A percentile compares a stretch with the other conserved stretches of the same genome.
These are phyloP conservation scores for Discoglossus pictus DNA, from an alignment of 2,797 vertebrate species.

Conservation along the genomic window DNA sequence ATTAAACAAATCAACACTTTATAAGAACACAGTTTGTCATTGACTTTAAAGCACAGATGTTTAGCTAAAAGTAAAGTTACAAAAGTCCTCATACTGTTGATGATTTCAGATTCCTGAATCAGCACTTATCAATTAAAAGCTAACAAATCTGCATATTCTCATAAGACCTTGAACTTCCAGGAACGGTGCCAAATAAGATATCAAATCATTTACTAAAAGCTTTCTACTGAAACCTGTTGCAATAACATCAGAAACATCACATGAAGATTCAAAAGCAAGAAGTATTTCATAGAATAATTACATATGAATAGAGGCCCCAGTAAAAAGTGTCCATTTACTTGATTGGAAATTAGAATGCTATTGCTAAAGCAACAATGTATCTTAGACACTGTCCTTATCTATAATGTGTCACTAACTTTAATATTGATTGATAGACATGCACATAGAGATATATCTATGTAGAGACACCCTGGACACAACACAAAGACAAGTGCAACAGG, in stretches of 20 bases:
- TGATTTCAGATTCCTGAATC: not conserved
- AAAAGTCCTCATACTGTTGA: not conserved
- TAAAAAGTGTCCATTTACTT: not conserved
- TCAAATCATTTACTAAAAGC: slow-evolving; percentile 15
- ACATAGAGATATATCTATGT: no score
- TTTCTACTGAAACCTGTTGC: slow-evolving; percentile 5
- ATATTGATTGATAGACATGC: no score
- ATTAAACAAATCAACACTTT: no score
- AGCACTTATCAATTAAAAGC: slow-evolving; percentile 15
- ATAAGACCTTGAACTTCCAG: slow-evolving; percentile 13
- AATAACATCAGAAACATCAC: not conserved
- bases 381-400: no score
- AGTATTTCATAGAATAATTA: not conserved
- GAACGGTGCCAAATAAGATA: slow-evolving; percentile 7
- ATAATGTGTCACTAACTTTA: no score
- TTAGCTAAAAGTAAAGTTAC: not conserved
- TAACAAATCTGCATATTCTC: slow-evolving; percentile 11
- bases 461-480: no score
- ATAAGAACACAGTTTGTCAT: no score
- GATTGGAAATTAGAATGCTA: not conserved
- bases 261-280: not conserved
- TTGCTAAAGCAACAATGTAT: no score
- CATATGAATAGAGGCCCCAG: not conserved
- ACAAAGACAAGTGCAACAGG: no score
- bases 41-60: no score